Evolutionary conservation across 2,797 vertebrate species (phyloP).

Genomic region (Ataeniobius toweri): DNA sequence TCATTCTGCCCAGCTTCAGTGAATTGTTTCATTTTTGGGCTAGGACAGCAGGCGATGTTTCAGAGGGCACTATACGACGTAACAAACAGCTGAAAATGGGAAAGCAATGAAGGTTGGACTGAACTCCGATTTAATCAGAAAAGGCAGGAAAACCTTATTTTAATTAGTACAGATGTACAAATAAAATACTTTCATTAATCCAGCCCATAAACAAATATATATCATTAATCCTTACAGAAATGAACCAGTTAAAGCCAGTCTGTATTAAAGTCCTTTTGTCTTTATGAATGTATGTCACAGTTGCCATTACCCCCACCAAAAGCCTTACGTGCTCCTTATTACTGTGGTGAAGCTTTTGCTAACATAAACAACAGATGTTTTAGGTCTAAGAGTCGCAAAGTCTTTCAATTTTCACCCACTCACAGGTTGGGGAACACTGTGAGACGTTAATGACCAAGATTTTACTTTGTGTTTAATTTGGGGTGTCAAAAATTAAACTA

Average conservation of each 20-base stretch:
- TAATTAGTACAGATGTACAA: background rate
- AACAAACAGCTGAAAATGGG: background rate
- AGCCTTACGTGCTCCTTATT: conserved; percentile 2
- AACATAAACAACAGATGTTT: conserved; percentile 66
- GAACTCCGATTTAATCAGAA: too few relatives aligned
- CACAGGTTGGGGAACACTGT: conserved; percentile 13
- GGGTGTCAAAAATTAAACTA: background rate
- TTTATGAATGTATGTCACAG: background rate
- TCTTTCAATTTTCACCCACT: conserved; percentile 45
- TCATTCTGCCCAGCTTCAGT: too few relatives aligned
- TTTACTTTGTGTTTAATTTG: conserved; percentile 10
- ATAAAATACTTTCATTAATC: background rate
- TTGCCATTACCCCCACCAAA: conserved; percentile 1
- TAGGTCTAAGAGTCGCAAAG: conserved; percentile 48
- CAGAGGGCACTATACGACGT: background rate
- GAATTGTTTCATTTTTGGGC: too few relatives aligned
- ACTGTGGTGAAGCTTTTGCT: conserved; percentile 17
- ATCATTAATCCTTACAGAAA: background rate
- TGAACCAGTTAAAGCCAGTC: background rate
- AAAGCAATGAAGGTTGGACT: background rate
- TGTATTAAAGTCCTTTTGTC: background rate
- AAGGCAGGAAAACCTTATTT: background rate
- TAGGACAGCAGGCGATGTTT: background rate
- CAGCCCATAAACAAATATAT: background rate
- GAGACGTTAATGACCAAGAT: background rate